Evolutionary conservation across 2,888 invertebrate species (phyloP).

Genomic region (Tipula unca): DNA sequence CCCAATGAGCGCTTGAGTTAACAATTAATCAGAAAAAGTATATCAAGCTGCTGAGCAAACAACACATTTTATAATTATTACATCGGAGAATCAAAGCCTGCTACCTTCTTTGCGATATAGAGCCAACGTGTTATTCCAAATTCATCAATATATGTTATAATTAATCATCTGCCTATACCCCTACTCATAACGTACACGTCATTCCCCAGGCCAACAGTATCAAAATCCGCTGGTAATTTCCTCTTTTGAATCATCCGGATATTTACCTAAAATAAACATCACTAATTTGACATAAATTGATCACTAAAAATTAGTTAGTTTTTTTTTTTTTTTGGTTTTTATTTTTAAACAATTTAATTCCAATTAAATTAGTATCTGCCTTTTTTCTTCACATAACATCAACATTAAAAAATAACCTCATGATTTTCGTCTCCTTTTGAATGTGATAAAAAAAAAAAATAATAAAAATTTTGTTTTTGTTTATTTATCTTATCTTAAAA

Average conservation of each 20-base stretch:
- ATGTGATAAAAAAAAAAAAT: background rate
- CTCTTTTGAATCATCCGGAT: background rate
- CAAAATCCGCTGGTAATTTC: background rate
- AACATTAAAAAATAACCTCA: background rate
- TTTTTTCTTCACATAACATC: background rate
- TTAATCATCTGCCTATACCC: too few relatives aligned
- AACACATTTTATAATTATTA: too few relatives aligned
- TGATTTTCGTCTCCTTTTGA: constrained; percentile 8
- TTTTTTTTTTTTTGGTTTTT: background rate
- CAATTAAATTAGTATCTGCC: background rate
- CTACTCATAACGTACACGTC: background rate
- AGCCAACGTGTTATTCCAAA: too few relatives aligned
- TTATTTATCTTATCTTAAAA: background rate
- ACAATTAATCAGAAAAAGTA: too few relatives aligned
- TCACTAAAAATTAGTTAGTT: background rate
- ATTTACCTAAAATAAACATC: background rate
- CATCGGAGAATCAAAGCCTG: too few relatives aligned
- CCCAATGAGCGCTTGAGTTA: too few relatives aligned
- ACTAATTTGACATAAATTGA: constrained; percentile 14
- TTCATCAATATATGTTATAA: too few relatives aligned
- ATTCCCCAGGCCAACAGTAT: background rate
- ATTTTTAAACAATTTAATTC: background rate
- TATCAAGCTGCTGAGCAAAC: too few relatives aligned
- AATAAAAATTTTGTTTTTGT: background rate
- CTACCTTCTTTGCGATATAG: too few relatives aligned